Percentiles rank a stretch among this genome's conserved stretches.
These are phyloP conservation scores for Porites divaricata DNA, from an alignment of 92 coral and sea anemone species.

Conservation along the genomic window DNA sequence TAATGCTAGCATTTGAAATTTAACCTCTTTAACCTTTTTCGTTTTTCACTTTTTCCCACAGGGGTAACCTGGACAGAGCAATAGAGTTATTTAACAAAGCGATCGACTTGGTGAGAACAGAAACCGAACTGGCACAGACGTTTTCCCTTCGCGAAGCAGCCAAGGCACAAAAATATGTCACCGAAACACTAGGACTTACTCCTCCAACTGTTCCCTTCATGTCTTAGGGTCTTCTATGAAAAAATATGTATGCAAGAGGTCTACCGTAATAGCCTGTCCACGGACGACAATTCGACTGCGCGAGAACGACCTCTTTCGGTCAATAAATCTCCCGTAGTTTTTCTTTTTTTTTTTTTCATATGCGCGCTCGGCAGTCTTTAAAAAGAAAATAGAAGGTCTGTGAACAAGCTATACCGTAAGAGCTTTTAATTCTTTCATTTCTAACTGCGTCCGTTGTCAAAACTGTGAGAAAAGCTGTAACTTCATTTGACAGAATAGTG, in stretches of 20 bases:
- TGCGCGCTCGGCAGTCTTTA: no score
- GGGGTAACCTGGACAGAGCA: constrained; percentile 90
- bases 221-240: background rate
- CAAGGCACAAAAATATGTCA: constrained; percentile 92
- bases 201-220: constrained; percentile 46
- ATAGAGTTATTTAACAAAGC: constrained; percentile 88
- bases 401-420: no score
- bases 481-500: no score
- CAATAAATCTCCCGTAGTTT: no score
- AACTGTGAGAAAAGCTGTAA: no score
- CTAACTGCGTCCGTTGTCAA: no score
- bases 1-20: no score
- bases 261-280: background rate
- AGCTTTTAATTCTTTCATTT: no score
- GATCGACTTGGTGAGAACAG: constrained; percentile 86
- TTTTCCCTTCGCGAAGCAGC: constrained; percentile 95
- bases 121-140: constrained; percentile 95
- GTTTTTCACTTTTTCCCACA: constrained; percentile 27
- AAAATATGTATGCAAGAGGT: background rate
- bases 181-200: constrained; percentile 82
- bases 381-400: no score
- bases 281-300: no score
- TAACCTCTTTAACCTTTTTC: background rate
- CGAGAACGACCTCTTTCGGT: no score
- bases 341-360: no score